Evolutionary conservation across 1,140 invertebrate species (phyloP).

Genomic region (Epicauta chinensis): DNA sequence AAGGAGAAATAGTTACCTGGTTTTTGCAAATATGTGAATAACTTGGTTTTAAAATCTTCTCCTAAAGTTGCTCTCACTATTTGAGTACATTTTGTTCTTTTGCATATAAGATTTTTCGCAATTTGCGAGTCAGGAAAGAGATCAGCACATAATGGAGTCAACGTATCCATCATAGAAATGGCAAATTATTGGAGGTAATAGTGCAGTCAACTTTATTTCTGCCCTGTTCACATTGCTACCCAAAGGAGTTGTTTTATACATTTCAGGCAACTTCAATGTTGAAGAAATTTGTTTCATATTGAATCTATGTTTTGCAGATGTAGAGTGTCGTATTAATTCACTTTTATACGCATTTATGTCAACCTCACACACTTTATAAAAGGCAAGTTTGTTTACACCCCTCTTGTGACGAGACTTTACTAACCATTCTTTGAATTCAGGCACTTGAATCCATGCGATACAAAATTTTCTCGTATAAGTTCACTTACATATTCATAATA

Average conservation of each 20-base stretch:
- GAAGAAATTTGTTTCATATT: no score
- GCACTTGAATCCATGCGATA: no score
- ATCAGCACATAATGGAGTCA: slow-evolving; percentile 5
- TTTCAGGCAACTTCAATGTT: no score
- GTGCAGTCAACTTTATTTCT: slow-evolving; percentile 18
- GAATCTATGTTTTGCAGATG: no score
- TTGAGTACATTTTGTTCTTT: slow-evolving; percentile 11
- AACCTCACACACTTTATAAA: no score
- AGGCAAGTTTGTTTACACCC: no score
- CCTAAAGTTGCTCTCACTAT: slow-evolving; percentile 7
- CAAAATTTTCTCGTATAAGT: no score
- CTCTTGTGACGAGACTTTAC: no score
- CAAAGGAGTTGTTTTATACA: not conserved
- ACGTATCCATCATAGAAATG: slow-evolving; percentile 15
- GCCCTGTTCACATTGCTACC: slow-evolving; percentile 5
- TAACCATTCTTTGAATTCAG: no score
- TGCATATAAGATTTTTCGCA: slow-evolving; percentile 3
- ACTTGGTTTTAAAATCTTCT: slow-evolving; percentile 8
- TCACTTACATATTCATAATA: no score
- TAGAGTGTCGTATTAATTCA: no score
- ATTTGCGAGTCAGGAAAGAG: slow-evolving; percentile 17
- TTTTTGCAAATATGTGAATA: slow-evolving; percentile 3
- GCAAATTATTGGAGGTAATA: slow-evolving; percentile 16
- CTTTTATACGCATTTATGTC: no score
- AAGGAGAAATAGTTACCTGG: slow-evolving; percentile 11